A percentile compares a stretch with the other conserved stretches of the same genome.
Evolutionary conservation across 64 coral and sea anemone genomes (phyloP).

Genomic region (Trachythela sp.): DNA sequence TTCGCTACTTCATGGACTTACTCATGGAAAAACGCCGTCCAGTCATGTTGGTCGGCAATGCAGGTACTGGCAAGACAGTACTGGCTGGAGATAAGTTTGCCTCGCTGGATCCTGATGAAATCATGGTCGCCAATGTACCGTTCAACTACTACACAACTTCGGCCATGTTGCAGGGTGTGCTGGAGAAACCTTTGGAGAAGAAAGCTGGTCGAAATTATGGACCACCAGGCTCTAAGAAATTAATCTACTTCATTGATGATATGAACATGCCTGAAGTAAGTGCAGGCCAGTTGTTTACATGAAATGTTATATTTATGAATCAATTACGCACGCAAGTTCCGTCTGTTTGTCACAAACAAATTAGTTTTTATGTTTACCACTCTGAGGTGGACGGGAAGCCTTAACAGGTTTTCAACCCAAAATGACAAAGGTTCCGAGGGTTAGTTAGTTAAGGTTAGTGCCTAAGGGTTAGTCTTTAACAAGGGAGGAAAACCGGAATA

Average conservation of each 20-base stretch:
- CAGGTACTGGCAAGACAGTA: constrained; percentile 94
- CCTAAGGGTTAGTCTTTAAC: no score
- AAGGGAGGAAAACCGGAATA: no score
- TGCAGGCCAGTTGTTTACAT: not conserved
- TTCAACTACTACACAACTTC: constrained; percentile 99
- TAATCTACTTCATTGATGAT: constrained; percentile 96
- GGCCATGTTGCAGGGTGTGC: constrained; percentile 88
- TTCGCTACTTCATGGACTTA: constrained; percentile 97
- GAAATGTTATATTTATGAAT: no score
- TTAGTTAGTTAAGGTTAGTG: no score
- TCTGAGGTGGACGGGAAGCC: no score
- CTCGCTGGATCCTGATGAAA: constrained; percentile 72
- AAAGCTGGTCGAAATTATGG: constrained; percentile 98
- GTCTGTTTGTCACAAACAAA: no score
- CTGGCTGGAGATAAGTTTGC: constrained; percentile 86
- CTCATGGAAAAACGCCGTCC: constrained; percentile 93
- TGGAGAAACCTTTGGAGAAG: constrained; percentile 96
- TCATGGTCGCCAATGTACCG: constrained; percentile 89
- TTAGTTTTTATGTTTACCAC: no score
- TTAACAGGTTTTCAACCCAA: no score
- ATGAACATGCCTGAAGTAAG: constrained; percentile 95
- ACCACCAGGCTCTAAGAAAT: constrained; percentile 87
- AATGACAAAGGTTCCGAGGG: no score
- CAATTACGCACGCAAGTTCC: no score
- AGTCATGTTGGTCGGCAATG: constrained; percentile 95